Evolutionary conservation across 1,140 invertebrate genomes (phyloP), one percentile per base, ranked within the genome.

Genomic region (Zaprionus taronus): DNA sequence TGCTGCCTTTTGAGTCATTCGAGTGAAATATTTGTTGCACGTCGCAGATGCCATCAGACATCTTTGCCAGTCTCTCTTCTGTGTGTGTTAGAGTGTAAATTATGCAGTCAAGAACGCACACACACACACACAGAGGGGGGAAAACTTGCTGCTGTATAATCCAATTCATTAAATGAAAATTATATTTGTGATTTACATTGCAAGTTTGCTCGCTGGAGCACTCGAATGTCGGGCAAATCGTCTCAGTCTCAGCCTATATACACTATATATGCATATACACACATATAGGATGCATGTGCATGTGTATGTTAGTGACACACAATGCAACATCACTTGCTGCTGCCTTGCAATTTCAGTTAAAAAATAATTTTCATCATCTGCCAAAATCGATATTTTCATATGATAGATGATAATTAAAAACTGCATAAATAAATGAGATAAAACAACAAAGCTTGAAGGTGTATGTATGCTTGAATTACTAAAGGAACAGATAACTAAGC

Each of bases 121-220:
- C 65, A 22, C 22, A 41, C 64, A 63, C 34, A 58, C 56, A 11
- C 22, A 14, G 49, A 53, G 64, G 49, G 58, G 64, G 56, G 38
- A 79, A 65, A 55, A 67, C n/a, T 5, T 51, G 47, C 12, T 71
- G 61, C 62, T 67, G 71, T 69, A 64, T 87, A 79, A 87, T 87
- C 84, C 81, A 87, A 87, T 89, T 89, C 85, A 89, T 89, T 89
- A 89, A 79, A 84, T 66, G 75, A 76, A 87, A 90, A 89, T 89
- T 84, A 90, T 84, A 89, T 89, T 89, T 81, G 81, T 89, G 84
- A 89, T 89, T 89, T 77, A 89, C 84, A 89, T 84, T 84, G 72
- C 85, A 89, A 84, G 83, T 90, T 76, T 57, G 68, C 68, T 6
- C 53, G 63, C 57, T 67, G 51, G n/a, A n/a, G 15, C 62, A 62